phyloP scores from a whole-genome alignment of 2,113 vertebrate genomes.

The Petromus typicus region DNA sequence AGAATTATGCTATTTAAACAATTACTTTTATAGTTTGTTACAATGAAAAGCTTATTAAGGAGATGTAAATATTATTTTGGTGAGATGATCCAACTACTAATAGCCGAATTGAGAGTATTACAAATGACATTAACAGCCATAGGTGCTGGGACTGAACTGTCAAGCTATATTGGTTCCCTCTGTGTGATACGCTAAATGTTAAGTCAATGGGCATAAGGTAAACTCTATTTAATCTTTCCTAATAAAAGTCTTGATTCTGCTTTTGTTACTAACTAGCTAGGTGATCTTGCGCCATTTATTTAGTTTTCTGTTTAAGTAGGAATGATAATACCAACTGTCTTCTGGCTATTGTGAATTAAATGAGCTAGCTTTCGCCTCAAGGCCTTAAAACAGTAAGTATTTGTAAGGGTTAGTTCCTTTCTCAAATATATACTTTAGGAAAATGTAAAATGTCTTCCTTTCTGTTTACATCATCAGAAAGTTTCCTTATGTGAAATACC shows the following conservation, averaged over 20 bases:
- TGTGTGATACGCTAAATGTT: background rate
- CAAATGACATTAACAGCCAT: background rate
- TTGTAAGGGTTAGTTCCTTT: background rate
- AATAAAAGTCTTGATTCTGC: slow-evolving; percentile 20
- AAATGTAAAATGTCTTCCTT: background rate
- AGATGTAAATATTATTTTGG: slow-evolving; percentile 23
- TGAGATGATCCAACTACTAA: slow-evolving; percentile 15
- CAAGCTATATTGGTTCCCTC: background rate
- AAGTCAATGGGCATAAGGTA: slow-evolving; percentile 6
- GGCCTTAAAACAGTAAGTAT: background rate
- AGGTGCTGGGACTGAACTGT: background rate
- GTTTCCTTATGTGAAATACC: background rate
- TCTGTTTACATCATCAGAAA: slow-evolving; percentile 17
- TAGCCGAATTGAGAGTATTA: slow-evolving; percentile 9
- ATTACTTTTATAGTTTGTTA: slow-evolving; percentile 2
- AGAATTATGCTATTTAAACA: background rate
- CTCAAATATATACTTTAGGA: background rate
- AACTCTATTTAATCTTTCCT: background rate
- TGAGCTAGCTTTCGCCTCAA: background rate
- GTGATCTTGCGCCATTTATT: background rate
- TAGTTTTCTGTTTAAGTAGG: background rate
- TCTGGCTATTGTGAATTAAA: slow-evolving; percentile 11
- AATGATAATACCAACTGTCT: background rate
- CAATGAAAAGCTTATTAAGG: background rate
- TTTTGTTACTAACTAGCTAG: slow-evolving; percentile 42